Evolutionary conservation across 2,888 invertebrate genomes (phyloP), one percentile per base, ranked within the genome.

Genomic region (Copidosoma aretas): DNA sequence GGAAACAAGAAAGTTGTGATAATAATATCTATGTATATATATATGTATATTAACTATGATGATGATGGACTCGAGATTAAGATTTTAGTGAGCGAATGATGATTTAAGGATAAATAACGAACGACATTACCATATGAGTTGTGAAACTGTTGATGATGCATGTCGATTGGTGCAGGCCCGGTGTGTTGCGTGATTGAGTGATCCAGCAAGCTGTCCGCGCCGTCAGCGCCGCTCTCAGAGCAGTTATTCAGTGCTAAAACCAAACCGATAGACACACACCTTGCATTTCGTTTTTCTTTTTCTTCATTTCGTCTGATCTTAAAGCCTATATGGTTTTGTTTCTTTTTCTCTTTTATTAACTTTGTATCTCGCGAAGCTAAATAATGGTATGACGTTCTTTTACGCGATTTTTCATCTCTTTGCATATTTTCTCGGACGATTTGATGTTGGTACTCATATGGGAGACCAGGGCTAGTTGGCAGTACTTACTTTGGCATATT

Each of bases 251-350:
- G 83, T 75, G 83, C 83, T 84, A 84, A 83, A 84, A 84, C 83
- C 83, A 84, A 84, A 84, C 83, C 83, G 83, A 84, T 83, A 84
- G 83, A 83, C 83, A 83, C 81, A 83, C 83, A 83, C 83, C 83
- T 82, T 81, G 82, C 82, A 82, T 78, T 80, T 80, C 80, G 77
- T 73, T 76, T 76, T 76, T 76, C 74, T 73, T 75, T 71, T 70
- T 68, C 60, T 67, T 71, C 73, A 70, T 32, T 32, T 32, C 32
- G 8, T 32, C 32, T n/a, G n/a, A 32, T 32, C 32, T 32, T 32
- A 32, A 32, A 32, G 32, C 32, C 32, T 32, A 32, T 32, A 32
- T 8, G 32, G 24, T 32, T 54, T 61, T 62, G 46, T 14, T 51
- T 68, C 56, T 70, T 64, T 71, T 49, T 19, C 51, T 65, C 43